Evolutionary conservation across 2,797 vertebrate species (phyloP), one percentile per base, ranked within the genome.

Genomic region (Nannoperca australis): DNA sequence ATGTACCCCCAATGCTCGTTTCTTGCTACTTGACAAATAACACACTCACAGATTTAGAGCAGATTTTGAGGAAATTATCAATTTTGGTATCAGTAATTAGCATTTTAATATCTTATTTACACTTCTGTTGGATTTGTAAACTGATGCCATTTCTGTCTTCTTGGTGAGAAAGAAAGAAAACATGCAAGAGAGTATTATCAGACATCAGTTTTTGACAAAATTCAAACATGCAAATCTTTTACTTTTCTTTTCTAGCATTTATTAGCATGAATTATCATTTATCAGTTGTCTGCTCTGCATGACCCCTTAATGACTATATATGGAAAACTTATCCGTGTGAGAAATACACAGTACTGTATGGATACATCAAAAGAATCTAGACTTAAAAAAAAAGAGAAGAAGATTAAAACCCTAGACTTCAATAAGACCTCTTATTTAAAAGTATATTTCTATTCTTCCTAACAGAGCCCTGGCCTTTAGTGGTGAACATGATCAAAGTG

Each of bases 401-500:
- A 60, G 34, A 64, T 53, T 17, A 27, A 62, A 67, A 65, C 8
- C 17, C 11, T 56, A 62, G 27, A 60, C 61, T 77, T 87, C 70
- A 90, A 82, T 50, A 56, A 64, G 34, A 84, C 68, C 74, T 77
- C 81, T 84, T 85, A 80, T 81, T 66, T 40, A 69, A 81, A 87
- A 82, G 66, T 74, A 63, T 18, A 49, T 65, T 78, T 85, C 73
- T 75, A 70, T 80, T 78, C 67, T 63, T 73, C 45, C 49, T 74
- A 78, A 88, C 70, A 64, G 78, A 61, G 60, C 60, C 32, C 61
- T 71, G 70, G 73, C 79, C 85, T 88, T 86, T 72, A 81, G 65
- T 79, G 65, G 68, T 80, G 83, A 83, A 62, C 64, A 82, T 78
- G 87, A 92, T 91, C 90, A 92, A 92, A 91, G 90, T 82, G 85